Conservation (phyloP, 2,113 vertebrate genomes). For the Mionectes macconnelli region DNA sequence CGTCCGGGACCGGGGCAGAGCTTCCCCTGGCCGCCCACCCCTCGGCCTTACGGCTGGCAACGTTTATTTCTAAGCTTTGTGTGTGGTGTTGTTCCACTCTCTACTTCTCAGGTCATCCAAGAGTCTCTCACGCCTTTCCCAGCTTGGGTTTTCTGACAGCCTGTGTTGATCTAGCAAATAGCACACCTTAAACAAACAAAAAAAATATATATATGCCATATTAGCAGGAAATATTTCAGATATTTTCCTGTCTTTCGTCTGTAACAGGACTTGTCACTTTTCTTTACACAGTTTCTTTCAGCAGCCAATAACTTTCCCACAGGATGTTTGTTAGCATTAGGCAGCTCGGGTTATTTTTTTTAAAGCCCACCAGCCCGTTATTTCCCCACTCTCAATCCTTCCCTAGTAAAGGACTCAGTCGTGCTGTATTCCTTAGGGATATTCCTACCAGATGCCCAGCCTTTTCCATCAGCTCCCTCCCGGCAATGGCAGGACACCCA, state of each 20-base stretch:
- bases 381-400: not conserved
- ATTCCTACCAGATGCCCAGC: not conserved
- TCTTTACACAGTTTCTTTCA: not conserved
- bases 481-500: fast-evolving
- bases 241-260: not conserved
- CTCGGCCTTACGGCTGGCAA: fast-evolving
- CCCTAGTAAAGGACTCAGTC: fast-evolving
- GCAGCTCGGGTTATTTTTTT: not conserved
- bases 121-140: not conserved
- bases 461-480: not conserved
- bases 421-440: not conserved
- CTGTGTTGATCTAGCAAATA: not conserved
- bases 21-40: not conserved
- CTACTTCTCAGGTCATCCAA: not conserved
- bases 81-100: not conserved
- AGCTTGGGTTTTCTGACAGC: not conserved
- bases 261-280: not conserved
- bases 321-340: not conserved
- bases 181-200: not conserved
- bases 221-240: not conserved
- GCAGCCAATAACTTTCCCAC: not conserved
- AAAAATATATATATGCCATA: not conserved
- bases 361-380: not conserved
- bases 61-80: not conserved
- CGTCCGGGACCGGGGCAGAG: fast-evolving